Percentiles rank a stretch among this genome's conserved stretches.
Conservation (phyloP, 2,888 invertebrate genomes). For the Callosobruchus maculatus region DNA sequence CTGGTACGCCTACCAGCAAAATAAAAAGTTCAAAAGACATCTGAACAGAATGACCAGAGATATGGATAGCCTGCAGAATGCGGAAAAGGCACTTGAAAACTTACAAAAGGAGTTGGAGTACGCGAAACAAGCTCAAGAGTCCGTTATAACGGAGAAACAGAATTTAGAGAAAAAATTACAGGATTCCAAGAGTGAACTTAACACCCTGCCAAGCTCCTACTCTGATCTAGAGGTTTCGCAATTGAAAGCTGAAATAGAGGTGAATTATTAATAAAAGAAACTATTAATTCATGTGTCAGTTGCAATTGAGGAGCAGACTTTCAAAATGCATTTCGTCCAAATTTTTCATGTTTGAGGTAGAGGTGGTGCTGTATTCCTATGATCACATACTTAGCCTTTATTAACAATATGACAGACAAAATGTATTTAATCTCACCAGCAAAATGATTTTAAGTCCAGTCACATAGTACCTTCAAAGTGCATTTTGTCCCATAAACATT, state of each 20-base stretch:
- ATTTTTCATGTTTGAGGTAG: too few relatives aligned
- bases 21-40: constrained; percentile 81
- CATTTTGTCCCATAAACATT: too few relatives aligned
- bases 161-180: constrained; percentile 77
- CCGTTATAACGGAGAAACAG: constrained; percentile 75
- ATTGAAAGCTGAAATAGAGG: constrained; percentile 80
- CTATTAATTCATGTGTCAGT: too few relatives aligned
- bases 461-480: too few relatives aligned
- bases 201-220: constrained; percentile 65
- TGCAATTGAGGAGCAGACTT: too few relatives aligned
- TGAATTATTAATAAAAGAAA: constrained; percentile 41
- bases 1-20: constrained; percentile 89
- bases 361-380: too few relatives aligned
- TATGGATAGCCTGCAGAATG: constrained; percentile 87
- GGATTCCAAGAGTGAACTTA: constrained; percentile 66
- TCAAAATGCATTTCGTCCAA: too few relatives aligned
- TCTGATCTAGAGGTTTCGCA: constrained; percentile 80
- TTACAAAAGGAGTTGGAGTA: constrained; percentile 82
- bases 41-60: constrained; percentile 89
- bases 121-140: constrained; percentile 79
- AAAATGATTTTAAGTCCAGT: too few relatives aligned
- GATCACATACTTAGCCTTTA: too few relatives aligned
- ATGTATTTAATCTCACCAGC: too few relatives aligned
- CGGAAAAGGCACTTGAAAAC: constrained; percentile 81
- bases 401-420: too few relatives aligned